Percentiles rank a stretch among this genome's conserved stretches.
Conservation (phyloP, 2,888 invertebrate genomes). For the Drosophila robusta region DNA sequence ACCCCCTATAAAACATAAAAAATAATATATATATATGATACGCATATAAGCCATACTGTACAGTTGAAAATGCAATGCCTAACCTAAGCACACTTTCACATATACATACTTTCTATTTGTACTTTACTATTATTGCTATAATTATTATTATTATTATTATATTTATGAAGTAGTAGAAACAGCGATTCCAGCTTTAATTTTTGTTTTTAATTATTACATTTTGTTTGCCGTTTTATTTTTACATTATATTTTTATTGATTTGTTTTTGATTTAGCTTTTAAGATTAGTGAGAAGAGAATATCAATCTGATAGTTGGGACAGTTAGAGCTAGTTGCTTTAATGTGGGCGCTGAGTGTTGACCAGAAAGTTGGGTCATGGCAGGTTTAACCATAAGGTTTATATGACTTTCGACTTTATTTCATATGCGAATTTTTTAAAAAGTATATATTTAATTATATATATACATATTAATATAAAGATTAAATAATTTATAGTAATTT, state of each 20-base stretch:
- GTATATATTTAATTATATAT: constrained; percentile 48
- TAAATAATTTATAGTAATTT: constrained; percentile 81
- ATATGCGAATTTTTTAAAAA: constrained; percentile 78
- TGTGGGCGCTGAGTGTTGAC: constrained; percentile 27
- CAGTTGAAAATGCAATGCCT: constrained; percentile 76
- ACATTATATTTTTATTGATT: constrained; percentile 53
- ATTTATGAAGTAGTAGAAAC: constrained; percentile 54
- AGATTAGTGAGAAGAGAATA: constrained; percentile 39
- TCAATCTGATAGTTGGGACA: constrained; percentile 22
- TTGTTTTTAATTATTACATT: constrained; percentile 62
- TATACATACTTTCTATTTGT: constrained; percentile 36
- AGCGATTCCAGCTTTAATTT: constrained; percentile 78
- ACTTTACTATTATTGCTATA: constrained; percentile 38
- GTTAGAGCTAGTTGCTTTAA: constrained; percentile 40
- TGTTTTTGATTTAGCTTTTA: constrained; percentile 69
- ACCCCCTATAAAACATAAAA: constrained; percentile 45
- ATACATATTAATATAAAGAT: constrained; percentile 68
- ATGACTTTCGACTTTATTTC: constrained; percentile 79
- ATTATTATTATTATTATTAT: constrained; percentile 31
- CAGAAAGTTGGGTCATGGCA: constrained; percentile 22
- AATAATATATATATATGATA: constrained; percentile 41
- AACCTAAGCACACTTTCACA: constrained; percentile 70
- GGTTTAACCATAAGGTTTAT: constrained; percentile 51
- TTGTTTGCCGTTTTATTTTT: constrained; percentile 63
- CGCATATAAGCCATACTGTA: constrained; percentile 72